Conservation (phyloP, 2,797 vertebrate species). For the Sebastes steindachneri region DNA sequence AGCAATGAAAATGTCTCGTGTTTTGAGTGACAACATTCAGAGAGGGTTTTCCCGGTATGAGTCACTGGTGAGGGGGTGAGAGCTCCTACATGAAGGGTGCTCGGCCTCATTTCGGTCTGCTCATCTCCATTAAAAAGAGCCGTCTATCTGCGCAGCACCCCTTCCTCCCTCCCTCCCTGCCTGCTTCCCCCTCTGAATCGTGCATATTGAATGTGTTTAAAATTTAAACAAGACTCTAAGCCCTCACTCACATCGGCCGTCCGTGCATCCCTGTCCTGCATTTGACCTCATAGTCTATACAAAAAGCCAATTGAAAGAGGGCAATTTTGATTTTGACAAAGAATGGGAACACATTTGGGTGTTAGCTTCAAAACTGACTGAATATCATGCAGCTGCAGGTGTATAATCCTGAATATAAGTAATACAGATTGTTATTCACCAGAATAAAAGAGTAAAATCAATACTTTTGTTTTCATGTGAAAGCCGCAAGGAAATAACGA, state of each 20-base stretch:
- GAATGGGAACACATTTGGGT: background rate
- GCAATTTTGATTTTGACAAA: background rate
- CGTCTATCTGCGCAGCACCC: slow-evolving; percentile 25
- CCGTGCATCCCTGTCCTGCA: slow-evolving; percentile 15
- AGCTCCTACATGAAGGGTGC: slow-evolving; percentile 26
- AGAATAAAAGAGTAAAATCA: background rate
- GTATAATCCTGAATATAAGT: background rate
- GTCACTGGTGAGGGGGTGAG: slow-evolving; percentile 17
- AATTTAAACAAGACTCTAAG: slow-evolving; percentile 67
- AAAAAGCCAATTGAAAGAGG: background rate
- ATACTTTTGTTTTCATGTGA: background rate
- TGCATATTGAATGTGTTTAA: slow-evolving; percentile 66
- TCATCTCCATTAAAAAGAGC: slow-evolving; percentile 54
- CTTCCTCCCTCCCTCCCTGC: background rate
- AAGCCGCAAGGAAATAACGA: background rate
- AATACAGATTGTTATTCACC: background rate
- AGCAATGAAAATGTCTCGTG: slow-evolving; percentile 38
- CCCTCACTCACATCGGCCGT: slow-evolving; percentile 21
- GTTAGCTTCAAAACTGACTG: background rate
- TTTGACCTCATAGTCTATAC: slow-evolving; percentile 40
- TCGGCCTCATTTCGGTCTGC: slow-evolving; percentile 36
- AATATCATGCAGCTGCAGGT: background rate
- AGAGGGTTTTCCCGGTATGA: slow-evolving; percentile 38
- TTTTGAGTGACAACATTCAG: slow-evolving; percentile 57
- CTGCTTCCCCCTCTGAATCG: background rate